These are phyloP conservation scores for Agapornis roseicollis DNA, from an alignment of 2,113 vertebrate species.

Conservation along the genomic window DNA sequence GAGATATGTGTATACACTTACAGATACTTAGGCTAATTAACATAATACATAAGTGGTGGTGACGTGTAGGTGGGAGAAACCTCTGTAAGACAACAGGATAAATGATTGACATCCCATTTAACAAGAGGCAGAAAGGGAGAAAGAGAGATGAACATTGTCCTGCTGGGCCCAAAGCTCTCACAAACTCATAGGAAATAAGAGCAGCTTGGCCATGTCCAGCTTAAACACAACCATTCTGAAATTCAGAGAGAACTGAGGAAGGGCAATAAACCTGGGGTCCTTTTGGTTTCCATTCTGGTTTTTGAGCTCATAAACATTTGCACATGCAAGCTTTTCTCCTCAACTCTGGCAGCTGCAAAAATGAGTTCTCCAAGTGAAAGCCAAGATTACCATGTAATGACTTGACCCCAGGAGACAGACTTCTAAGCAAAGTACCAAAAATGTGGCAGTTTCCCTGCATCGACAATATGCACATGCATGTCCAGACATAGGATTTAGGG, in stretches of 20 bases:
- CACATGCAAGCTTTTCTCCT: constrained; percentile 7
- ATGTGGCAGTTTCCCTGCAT: neutral
- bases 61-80: neutral
- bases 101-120: neutral
- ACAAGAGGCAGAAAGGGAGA: neutral
- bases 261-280: neutral
- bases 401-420: neutral
- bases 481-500: constrained; percentile 35
- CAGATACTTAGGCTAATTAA: neutral
- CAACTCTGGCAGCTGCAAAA: constrained; percentile 8
- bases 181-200: neutral
- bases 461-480: neutral
- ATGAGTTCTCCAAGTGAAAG: neutral
- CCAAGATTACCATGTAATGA: neutral
- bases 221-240: neutral
- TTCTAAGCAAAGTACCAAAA: neutral
- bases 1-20: neutral
- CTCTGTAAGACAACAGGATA: neutral
- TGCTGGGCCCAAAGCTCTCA: neutral
- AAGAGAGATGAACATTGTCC: neutral
- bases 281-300: neutral
- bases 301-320: neutral
- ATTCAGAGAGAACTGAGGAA: neutral
- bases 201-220: neutral
- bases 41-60: fast-evolving